Conservation (phyloP, 2,888 invertebrate species). For the Morpho helenor region DNA sequence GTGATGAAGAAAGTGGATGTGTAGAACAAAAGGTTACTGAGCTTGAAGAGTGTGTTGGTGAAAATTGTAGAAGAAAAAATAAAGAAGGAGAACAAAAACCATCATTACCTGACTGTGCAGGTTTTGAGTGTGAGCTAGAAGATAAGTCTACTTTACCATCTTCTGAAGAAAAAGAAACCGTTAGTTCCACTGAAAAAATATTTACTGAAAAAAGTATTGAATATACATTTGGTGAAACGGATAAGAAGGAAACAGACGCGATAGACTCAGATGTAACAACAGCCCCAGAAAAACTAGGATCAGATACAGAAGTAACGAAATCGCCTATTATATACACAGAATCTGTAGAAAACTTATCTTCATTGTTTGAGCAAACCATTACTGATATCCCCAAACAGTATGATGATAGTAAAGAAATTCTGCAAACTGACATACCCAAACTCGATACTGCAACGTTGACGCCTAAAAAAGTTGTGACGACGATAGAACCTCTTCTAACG, state of each 20-base stretch:
- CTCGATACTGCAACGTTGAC: conserved; percentile 19
- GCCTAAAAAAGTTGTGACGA: conserved; percentile 4
- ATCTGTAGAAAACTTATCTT: conserved; percentile 3
- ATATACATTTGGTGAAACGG: conserved; percentile 10
- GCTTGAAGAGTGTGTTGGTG: conserved; percentile 33
- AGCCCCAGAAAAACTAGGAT: conserved; percentile 4
- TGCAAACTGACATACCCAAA: neutral
- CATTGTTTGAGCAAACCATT: neutral
- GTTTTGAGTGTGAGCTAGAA: conserved; percentile 34
- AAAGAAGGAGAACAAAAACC: conserved; percentile 30
- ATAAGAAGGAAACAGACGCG: conserved; percentile 5
- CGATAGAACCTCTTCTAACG: neutral
- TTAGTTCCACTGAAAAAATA: conserved; percentile 11
- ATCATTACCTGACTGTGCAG: conserved; percentile 38
- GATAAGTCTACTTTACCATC: conserved; percentile 15
- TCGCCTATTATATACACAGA: conserved; percentile 1
- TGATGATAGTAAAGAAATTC: conserved; percentile 2
- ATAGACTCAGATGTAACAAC: conserved; percentile 10
- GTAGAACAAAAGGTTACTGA: conserved; percentile 14
- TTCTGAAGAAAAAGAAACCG: neutral
- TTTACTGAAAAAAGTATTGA: conserved; percentile 10
- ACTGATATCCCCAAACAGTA: conserved; percentile 7
- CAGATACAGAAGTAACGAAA: conserved; percentile 6
- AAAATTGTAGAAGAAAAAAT: conserved; percentile 49
- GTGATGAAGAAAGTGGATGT: conserved; percentile 37